A percentile compares a stretch with the other conserved stretches of the same genome.
phyloP scores from a whole-genome alignment of 2,888 invertebrate species.

The Matsumyia berberina region DNA sequence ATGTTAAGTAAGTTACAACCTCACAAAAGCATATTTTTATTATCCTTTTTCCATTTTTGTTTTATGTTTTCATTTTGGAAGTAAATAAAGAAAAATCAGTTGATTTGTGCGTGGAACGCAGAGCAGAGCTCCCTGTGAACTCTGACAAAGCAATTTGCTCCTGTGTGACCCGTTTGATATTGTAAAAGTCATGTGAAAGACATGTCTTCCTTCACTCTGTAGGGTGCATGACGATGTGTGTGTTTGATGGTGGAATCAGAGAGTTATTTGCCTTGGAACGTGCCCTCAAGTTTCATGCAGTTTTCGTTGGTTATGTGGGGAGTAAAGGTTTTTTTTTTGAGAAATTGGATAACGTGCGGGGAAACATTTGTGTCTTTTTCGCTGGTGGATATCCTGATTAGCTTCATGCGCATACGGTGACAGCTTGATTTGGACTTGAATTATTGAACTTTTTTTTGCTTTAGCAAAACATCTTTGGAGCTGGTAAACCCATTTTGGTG shows the following conservation, averaged over 20 bases:
- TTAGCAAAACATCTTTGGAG: too few species aligned
- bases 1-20: conserved; percentile 26
- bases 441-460: not conserved
- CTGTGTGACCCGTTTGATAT: conserved; percentile 24
- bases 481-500: too few species aligned
- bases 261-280: conserved; percentile 1
- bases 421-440: conserved; percentile 17
- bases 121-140: conserved; percentile 19
- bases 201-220: too few species aligned
- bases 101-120: conserved; percentile 43
- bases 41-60: conserved; percentile 17
- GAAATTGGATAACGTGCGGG: conserved; percentile 27
- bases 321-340: conserved; percentile 3
- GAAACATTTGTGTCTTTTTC: not conserved
- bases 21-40: conserved; percentile 32
- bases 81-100: conserved; percentile 57
- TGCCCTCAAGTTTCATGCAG: conserved; percentile 3
- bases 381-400: not conserved
- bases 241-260: conserved; percentile 10
- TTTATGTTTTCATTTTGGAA: conserved; percentile 38
- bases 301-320: not conserved
- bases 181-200: conserved; percentile 23
- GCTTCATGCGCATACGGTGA: conserved; percentile 6
- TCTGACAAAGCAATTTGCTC: conserved; percentile 52
- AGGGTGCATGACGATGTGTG: too few species aligned